These are phyloP conservation scores for Malurus melanocephalus DNA, from an alignment of 2,113 vertebrate species.

Conservation along the genomic window DNA sequence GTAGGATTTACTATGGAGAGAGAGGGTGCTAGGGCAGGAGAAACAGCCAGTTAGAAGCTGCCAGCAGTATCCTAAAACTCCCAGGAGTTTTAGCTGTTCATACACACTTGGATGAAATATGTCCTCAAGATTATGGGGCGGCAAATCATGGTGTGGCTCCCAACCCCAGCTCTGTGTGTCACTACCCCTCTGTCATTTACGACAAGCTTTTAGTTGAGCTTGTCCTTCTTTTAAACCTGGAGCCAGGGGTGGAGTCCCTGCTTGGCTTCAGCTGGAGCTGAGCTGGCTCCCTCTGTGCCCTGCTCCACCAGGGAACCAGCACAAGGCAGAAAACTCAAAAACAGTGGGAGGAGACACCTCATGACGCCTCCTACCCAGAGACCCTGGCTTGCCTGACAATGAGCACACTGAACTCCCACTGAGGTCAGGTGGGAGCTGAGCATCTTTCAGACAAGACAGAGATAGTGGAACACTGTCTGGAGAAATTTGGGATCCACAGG, in stretches of 20 bases:
- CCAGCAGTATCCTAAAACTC: neutral
- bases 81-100: neutral
- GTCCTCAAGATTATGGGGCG: neutral
- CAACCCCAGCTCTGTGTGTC: conserved; percentile 37
- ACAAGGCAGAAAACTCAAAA: neutral
- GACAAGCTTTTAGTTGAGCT: neutral
- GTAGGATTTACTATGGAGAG: neutral
- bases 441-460: neutral
- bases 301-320: neutral
- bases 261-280: neutral
- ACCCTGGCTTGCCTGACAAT: neutral
- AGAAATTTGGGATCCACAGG: conserved; percentile 56
- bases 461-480: conserved; percentile 13
- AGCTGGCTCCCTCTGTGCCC: neutral
- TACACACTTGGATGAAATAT: neutral
- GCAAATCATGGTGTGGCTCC: conserved; percentile 21
- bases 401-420: neutral
- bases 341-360: neutral
- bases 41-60: conserved; percentile 45
- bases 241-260: neutral
- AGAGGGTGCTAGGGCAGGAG: neutral
- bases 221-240: neutral
- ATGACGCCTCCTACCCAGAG: neutral
- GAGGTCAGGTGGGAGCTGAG: neutral
- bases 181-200: neutral